Evolutionary conservation across 2,888 invertebrate species (phyloP).

Genomic region (Napeogenes sylphis): DNA sequence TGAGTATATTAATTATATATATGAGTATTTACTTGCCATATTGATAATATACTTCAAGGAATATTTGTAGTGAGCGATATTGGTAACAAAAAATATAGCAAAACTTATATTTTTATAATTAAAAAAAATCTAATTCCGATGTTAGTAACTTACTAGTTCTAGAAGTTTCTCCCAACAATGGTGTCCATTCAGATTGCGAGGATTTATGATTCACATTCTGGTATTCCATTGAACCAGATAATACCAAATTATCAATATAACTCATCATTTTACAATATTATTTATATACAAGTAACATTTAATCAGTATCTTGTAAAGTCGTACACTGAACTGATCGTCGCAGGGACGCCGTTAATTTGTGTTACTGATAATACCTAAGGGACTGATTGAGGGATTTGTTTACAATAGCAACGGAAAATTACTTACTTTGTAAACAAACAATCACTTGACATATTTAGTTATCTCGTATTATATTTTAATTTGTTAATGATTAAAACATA

Average conservation of each 20-base stretch:
- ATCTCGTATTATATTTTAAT: conserved; percentile 9
- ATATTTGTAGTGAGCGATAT: too few relatives aligned
- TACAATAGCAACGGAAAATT: conserved; percentile 33
- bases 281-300: neutral
- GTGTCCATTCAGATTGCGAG: conserved; percentile 50
- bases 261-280: conserved; percentile 19
- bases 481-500: conserved; percentile 16
- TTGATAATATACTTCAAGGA: too few relatives aligned
- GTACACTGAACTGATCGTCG: conserved; percentile 27
- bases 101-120: too few relatives aligned
- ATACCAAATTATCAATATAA: conserved; percentile 24
- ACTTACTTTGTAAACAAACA: conserved; percentile 29
- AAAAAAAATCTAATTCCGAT: conserved; percentile 3
- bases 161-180: conserved; percentile 43
- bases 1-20: too few relatives aligned
- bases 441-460: conserved; percentile 17
- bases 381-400: conserved; percentile 21
- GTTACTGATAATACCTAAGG: conserved; percentile 31
- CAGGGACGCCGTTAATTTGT: conserved; percentile 26
- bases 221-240: conserved; percentile 19
- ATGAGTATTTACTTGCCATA: too few relatives aligned
- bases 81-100: too few relatives aligned
- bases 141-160: conserved; percentile 26
- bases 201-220: conserved; percentile 8
- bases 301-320: conserved; percentile 20